phyloP scores from a whole-genome alignment of 2,797 vertebrate genomes.

The Lacerta bilineata region DNA sequence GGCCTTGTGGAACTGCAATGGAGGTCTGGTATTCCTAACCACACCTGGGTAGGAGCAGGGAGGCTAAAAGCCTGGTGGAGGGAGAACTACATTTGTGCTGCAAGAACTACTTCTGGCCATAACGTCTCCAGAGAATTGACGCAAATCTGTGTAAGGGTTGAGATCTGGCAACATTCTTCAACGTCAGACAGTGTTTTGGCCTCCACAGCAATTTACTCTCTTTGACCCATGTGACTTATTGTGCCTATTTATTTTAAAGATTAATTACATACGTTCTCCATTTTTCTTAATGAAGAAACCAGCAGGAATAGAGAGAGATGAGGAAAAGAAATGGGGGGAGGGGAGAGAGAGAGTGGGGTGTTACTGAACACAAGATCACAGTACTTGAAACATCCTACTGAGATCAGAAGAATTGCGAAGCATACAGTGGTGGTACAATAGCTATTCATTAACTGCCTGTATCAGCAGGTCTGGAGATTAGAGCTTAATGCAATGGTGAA shows the following conservation, averaged over 20 bases:
- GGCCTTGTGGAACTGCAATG: not conserved
- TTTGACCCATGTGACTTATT: constrained; percentile 46
- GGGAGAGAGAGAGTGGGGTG: constrained; percentile 55
- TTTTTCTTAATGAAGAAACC: constrained; percentile 63
- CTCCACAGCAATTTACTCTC: constrained; percentile 20
- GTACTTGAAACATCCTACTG: constrained; percentile 74
- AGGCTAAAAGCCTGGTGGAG: no score
- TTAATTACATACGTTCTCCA: constrained; percentile 19
- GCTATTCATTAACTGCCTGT: constrained; percentile 74
- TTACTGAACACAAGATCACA: constrained; percentile 78
- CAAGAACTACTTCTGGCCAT: not conserved
- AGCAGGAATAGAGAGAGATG: constrained; percentile 66
- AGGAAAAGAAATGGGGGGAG: constrained; percentile 54
- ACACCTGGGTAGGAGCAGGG: not conserved
- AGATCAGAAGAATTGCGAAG: constrained; percentile 72
- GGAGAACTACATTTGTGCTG: not conserved
- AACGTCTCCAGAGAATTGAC: not conserved
- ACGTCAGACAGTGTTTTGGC: not conserved
- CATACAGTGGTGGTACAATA: constrained; percentile 66
- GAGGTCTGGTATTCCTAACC: not conserved
- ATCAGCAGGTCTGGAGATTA: constrained; percentile 72
- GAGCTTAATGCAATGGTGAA: constrained; percentile 74
- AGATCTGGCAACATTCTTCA: not conserved
- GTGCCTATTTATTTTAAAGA: constrained; percentile 63
- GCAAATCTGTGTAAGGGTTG: not conserved